Conservation (phyloP, 1,140 invertebrate genomes). For the Ceratosolen fusciceps region DNA sequence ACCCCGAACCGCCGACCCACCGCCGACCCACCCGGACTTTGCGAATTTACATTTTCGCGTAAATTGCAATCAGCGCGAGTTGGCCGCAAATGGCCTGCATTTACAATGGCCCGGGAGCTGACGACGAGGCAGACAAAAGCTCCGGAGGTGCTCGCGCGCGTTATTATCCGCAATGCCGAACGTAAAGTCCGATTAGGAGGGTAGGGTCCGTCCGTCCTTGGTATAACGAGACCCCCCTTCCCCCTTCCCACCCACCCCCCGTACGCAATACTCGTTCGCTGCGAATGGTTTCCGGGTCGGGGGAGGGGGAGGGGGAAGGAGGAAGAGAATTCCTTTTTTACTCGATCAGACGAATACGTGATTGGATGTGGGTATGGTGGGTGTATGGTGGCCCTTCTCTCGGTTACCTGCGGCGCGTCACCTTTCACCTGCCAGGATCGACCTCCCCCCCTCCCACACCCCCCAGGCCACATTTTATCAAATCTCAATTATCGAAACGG, state of each 20-base stretch:
- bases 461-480: too few relatives aligned
- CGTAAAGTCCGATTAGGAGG: conserved; percentile 36
- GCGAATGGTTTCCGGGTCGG: too few relatives aligned
- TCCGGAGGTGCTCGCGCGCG: not conserved
- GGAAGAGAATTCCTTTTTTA: conserved; percentile 1
- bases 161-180: conserved; percentile 37
- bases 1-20: too few relatives aligned
- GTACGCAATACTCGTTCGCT: too few relatives aligned
- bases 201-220: conserved; percentile 13
- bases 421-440: not conserved
- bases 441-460: not conserved
- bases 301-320: too few relatives aligned
- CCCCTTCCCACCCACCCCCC: too few relatives aligned
- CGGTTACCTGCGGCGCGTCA: not conserved
- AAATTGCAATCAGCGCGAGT: conserved; percentile 35
- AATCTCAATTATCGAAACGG: too few relatives aligned
- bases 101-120: conserved; percentile 17
- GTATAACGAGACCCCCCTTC: too few relatives aligned
- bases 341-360: not conserved
- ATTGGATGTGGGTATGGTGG: too few relatives aligned
- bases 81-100: not conserved
- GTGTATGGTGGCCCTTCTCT: not conserved
- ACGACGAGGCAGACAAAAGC: conserved; percentile 5
- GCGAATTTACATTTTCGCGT: conserved; percentile 37
- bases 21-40: not conserved